Evolutionary conservation across 2,888 invertebrate genomes (phyloP), one percentile per base, ranked within the genome.

Genomic region (Ectemnius continuus): DNA sequence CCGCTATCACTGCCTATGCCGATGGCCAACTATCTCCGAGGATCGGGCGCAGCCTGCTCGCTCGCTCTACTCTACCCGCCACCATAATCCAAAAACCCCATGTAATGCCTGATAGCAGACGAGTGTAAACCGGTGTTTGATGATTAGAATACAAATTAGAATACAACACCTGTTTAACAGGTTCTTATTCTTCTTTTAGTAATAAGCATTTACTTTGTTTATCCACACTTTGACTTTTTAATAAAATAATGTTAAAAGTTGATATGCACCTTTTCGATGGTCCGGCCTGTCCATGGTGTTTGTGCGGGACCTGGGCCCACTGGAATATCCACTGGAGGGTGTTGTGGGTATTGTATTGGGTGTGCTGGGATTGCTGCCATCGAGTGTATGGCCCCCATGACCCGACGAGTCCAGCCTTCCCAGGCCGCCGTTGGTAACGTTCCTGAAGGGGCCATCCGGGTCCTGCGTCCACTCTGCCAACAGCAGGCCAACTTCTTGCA

Each of bases 391-490:
- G 73, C 85, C 88, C 71, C 86, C 88, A 73, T 89, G 91, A 71
- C 92, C 92, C 70, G 92, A 88, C 61, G 91, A 91, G 75, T 91
- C 90, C 79, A 93, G 92, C 75, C 94, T 93, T 1, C 94, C 91
- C 83, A 92, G 90, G 14, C 92, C 92, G 36, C 95, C 95, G 86
- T 96, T 96, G 81, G 95, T 94, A 84, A 94, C 95, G 92, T 97
- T 97, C 84, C 97, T 94, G 91, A 97, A 97, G 92, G 36, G 36
- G 36, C 36, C 36, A 36, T 97, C 97, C 52, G 52, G 52, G 79
- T 96, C 96, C 92, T 97, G 97, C 79, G 97, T 96, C 96, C 97
- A 97, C 91, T 97, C 97, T 97, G 95, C 84, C 94, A 94, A 91
- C 91, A 85, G 80, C 64, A 83, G 87, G 76, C 87, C 76, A 81